Evolutionary conservation across 1,140 invertebrate genomes (phyloP).

Genomic region (Bombus cullumanus): DNA sequence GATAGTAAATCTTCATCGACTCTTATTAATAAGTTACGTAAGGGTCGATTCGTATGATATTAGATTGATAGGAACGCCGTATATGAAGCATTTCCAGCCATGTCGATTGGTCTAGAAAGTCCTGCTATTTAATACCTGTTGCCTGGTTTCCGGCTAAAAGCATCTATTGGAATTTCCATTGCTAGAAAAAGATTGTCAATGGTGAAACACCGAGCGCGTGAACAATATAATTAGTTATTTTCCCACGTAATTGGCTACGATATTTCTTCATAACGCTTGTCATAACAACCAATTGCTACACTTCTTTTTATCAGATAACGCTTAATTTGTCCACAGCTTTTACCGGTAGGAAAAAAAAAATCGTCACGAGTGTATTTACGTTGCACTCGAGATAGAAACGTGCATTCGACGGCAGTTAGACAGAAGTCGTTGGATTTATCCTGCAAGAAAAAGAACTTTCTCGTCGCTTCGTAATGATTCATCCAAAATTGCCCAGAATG

Average conservation of each 20-base stretch:
- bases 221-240: constrained; percentile 40
- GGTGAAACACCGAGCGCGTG: background rate
- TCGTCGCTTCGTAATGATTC: background rate
- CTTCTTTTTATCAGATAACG: background rate
- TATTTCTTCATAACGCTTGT: constrained; percentile 17
- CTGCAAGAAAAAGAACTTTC: background rate
- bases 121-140: constrained; percentile 42
- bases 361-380: background rate
- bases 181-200: constrained; percentile 7
- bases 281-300: background rate
- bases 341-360: no score
- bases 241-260: background rate
- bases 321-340: background rate
- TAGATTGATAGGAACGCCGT: background rate
- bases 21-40: background rate
- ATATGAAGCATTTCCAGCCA: constrained; percentile 2
- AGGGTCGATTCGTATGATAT: background rate
- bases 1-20: no score
- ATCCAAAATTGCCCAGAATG: constrained; percentile 6
- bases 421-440: background rate
- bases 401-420: background rate
- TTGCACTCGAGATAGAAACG: background rate
- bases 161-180: constrained; percentile 34
- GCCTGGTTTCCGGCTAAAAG: constrained; percentile 43
- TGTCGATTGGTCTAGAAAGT: constrained; percentile 18